A percentile compares a stretch with the other conserved stretches of the same genome.
Conservation (phyloP, 2,113 vertebrate species). For the Antechinus stuartii region DNA sequence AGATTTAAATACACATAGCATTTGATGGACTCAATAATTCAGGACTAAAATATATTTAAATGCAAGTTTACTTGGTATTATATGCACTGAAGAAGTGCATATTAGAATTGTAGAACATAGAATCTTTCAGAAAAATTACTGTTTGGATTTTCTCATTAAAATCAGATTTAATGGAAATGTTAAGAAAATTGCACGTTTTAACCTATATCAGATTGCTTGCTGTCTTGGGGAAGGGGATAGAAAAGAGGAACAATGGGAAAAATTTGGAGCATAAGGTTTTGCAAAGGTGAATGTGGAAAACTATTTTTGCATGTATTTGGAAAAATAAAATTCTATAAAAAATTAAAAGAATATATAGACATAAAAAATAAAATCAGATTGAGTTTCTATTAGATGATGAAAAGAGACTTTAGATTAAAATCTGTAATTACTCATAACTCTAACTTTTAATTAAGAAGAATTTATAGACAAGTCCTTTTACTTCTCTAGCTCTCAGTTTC, state of each 20-base stretch:
- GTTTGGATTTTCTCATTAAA: constrained; percentile 25
- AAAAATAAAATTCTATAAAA: too few species aligned
- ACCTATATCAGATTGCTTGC: too few species aligned
- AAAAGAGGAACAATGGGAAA: too few species aligned
- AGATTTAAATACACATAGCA: constrained; percentile 37
- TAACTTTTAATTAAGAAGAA: not conserved
- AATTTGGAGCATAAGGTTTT: too few species aligned
- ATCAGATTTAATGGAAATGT: not conserved
- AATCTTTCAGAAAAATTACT: constrained; percentile 2
- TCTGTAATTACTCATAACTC: not conserved
- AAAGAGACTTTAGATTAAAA: not conserved
- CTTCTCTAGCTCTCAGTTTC: not conserved
- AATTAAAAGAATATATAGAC: too few species aligned
- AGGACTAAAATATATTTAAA: constrained; percentile 50
- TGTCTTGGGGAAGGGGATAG: too few species aligned
- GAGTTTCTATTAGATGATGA: not conserved
- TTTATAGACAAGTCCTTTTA: not conserved
- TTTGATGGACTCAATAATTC: constrained; percentile 19
- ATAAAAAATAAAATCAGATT: not conserved
- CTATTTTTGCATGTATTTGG: too few species aligned
- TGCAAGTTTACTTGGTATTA: constrained; percentile 12
- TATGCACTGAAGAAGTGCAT: constrained; percentile 2
- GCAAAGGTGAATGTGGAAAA: too few species aligned
- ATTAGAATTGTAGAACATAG: not conserved
- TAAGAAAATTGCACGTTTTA: too few species aligned